These are phyloP conservation scores for Muschampia staudingeri DNA, from an alignment of 2,888 invertebrate genomes.

Conservation along the genomic window DNA sequence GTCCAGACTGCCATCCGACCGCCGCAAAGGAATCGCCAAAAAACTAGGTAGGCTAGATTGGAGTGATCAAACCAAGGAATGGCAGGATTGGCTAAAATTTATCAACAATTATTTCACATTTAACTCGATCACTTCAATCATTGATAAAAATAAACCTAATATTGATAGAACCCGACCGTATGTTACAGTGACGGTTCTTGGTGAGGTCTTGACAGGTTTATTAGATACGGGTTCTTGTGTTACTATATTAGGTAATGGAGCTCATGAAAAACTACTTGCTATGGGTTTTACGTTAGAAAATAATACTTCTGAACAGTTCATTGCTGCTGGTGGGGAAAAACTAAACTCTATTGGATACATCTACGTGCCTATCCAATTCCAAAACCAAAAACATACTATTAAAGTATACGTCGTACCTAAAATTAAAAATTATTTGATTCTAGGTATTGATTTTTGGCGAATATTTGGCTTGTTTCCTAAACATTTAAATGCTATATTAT, in stretches of 20 bases:
- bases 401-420: neutral
- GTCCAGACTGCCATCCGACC: slow-evolving; percentile 21
- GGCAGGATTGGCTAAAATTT: slow-evolving; percentile 54
- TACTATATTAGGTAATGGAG: slow-evolving; percentile 61
- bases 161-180: slow-evolving; percentile 53
- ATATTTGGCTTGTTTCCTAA: neutral
- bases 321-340: slow-evolving; percentile 9
- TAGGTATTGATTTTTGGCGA: slow-evolving; percentile 11
- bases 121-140: slow-evolving; percentile 56
- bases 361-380: neutral
- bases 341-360: neutral
- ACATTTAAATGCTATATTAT: neutral
- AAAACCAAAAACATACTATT: neutral
- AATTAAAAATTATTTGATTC: neutral
- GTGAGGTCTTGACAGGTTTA: neutral
- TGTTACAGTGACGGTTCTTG: slow-evolving; percentile 43
- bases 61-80: slow-evolving; percentile 27
- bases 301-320: neutral
- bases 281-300: neutral
- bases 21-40: slow-evolving; percentile 17
- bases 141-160: slow-evolving; percentile 45
- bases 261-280: slow-evolving; percentile 31
- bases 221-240: slow-evolving; percentile 57
- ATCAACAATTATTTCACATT: slow-evolving; percentile 47
- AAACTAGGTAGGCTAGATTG: slow-evolving; percentile 26